These are phyloP conservation scores for Oreochromis spilurus DNA, from an alignment of 2,113 vertebrate genomes.

Conservation along the genomic window DNA sequence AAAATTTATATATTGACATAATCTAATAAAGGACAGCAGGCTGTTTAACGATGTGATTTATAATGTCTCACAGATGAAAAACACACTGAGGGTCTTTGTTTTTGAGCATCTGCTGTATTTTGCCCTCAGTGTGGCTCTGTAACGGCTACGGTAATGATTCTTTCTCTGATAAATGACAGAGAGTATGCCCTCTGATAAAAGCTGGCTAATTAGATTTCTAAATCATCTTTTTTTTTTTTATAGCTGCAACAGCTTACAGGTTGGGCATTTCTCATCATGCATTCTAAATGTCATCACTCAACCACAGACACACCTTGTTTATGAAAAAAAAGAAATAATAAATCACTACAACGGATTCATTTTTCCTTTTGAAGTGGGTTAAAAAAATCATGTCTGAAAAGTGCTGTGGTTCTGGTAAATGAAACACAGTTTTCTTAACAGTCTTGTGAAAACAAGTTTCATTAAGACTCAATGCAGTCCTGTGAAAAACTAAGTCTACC, in stretches of 20 bases:
- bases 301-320: background rate
- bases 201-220: constrained; percentile 40
- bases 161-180: constrained; percentile 6
- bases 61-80: background rate
- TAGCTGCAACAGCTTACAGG: background rate
- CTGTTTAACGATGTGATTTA: background rate
- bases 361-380: background rate
- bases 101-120: constrained; percentile 2
- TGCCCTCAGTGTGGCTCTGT: background rate
- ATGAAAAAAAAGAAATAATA: background rate
- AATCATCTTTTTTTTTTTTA: constrained; percentile 21
- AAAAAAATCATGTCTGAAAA: background rate
- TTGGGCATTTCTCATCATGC: constrained; percentile 3
- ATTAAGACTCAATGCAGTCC: background rate
- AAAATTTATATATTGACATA: background rate
- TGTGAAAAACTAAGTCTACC: background rate
- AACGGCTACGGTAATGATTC: background rate
- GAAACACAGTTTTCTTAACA: background rate
- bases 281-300: constrained; percentile 19
- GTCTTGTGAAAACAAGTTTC: background rate
- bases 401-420: background rate
- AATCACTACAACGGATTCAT: constrained; percentile 1
- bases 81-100: background rate
- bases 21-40: background rate
- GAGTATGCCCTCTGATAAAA: constrained; percentile 14